Evolutionary conservation across 2,113 vertebrate species (phyloP).

Genomic region (Daboia siamensis): DNA sequence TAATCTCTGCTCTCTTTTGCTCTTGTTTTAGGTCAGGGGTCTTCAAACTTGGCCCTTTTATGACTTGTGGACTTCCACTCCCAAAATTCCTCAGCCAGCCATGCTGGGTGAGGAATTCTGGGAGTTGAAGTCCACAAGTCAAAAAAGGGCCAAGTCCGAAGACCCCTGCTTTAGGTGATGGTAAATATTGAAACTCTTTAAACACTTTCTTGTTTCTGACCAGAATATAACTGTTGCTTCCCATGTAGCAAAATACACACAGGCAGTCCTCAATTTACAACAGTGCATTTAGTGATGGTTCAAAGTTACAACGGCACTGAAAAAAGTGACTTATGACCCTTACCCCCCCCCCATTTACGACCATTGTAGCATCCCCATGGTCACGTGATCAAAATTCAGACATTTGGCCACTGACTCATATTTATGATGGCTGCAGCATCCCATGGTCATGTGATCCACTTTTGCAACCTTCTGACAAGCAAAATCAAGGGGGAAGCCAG

Average conservation of each 20-base stretch:
- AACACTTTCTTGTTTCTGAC: not conserved
- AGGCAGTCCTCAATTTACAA: not conserved
- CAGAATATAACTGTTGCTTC: not conserved
- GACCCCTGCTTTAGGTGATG: too few species aligned
- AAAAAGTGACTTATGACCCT: not conserved
- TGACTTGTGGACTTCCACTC: too few species aligned
- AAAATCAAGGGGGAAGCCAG: not conserved
- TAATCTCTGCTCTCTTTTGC: not conserved
- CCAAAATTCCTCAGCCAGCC: too few species aligned
- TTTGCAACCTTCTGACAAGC: not conserved
- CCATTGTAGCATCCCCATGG: not conserved
- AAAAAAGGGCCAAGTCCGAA: too few species aligned
- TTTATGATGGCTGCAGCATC: not conserved
- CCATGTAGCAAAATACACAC: not conserved
- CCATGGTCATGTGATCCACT: rapidly evolving
- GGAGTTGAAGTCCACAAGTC: too few species aligned
- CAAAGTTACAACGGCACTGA: not conserved
- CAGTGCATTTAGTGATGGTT: not conserved
- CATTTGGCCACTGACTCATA: not conserved
- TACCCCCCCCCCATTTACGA: not conserved
- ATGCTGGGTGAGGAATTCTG: too few species aligned
- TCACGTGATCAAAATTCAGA: not conserved
- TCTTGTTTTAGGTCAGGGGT: not conserved
- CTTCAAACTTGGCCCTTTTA: too few species aligned
- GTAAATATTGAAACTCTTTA: not conserved